phyloP scores from a whole-genome alignment of 2,888 invertebrate species.

The Allolobophora icterica region DNA sequence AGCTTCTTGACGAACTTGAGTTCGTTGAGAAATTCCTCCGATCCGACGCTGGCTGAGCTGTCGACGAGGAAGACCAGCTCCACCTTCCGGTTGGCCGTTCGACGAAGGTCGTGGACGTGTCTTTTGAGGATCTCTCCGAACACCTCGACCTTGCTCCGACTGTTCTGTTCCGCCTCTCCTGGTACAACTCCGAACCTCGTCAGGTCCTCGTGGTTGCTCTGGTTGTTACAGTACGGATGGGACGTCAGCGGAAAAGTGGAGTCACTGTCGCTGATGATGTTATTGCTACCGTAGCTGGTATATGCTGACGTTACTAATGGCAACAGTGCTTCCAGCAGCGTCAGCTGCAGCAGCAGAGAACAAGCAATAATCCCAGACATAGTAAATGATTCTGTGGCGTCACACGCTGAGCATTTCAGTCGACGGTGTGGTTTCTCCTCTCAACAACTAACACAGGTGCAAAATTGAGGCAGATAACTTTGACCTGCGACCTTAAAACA shows the following conservation, averaged over 20 bases:
- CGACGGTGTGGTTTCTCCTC: not conserved
- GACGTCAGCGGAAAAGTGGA: no score
- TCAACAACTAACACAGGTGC: not conserved
- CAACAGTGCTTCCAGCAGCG: not conserved
- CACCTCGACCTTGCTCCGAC: conserved; percentile 67
- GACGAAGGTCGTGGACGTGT: conserved; percentile 68
- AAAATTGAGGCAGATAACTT: not conserved
- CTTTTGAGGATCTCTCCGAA: conserved; percentile 70
- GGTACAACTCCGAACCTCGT: not conserved
- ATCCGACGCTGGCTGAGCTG: conserved; percentile 75
- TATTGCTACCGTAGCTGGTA: not conserved
- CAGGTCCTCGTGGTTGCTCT: conserved; percentile 29
- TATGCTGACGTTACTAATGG: not conserved
- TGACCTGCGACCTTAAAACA: no score
- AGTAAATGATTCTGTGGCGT: not conserved
- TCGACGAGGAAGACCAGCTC: conserved; percentile 76
- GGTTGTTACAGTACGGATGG: not conserved
- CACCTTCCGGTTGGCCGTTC: conserved; percentile 62
- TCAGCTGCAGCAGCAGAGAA: not conserved
- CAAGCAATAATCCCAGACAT: not conserved
- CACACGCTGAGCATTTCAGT: not conserved
- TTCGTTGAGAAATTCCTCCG: conserved; percentile 73
- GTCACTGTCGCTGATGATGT: not conserved
- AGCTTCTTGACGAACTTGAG: conserved; percentile 70
- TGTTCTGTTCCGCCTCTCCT: not conserved